Conservation (phyloP, 2,113 vertebrate genomes). For the Columba janthina region DNA sequence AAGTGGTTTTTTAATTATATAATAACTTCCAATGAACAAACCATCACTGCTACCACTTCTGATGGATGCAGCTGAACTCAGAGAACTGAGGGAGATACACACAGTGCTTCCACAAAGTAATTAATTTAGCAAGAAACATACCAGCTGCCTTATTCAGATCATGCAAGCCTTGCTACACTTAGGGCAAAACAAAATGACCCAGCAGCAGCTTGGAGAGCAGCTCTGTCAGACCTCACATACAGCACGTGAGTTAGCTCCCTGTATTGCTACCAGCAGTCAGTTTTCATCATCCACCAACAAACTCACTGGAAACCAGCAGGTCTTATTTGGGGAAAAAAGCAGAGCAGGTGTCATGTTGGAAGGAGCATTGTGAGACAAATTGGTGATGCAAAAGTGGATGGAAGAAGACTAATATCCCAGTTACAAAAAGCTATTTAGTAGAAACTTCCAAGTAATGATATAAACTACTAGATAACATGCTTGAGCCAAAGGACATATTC, state of each 20-base stretch:
- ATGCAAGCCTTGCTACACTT: background rate
- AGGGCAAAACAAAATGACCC: background rate
- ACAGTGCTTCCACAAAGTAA: background rate
- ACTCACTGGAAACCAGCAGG: background rate
- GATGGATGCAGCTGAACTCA: background rate
- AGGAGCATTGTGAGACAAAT: background rate
- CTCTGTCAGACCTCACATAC: background rate
- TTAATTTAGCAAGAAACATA: background rate
- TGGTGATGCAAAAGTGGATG: background rate
- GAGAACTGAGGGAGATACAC: background rate
- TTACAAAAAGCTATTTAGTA: background rate
- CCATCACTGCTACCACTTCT: fast-evolving
- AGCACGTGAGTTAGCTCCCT: background rate
- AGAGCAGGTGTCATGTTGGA: background rate
- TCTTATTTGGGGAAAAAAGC: background rate
- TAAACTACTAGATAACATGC: background rate
- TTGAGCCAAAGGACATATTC: background rate
- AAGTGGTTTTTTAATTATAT: background rate
- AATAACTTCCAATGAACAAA: background rate
- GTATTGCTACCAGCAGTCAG: background rate
- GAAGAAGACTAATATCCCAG: background rate
- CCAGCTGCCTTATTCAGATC: background rate
- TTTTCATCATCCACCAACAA: background rate
- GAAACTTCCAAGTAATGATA: background rate
- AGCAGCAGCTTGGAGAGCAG: background rate